Evolutionary conservation across 2,888 invertebrate genomes (phyloP).

Genomic region (Pristionchus mayeri): DNA sequence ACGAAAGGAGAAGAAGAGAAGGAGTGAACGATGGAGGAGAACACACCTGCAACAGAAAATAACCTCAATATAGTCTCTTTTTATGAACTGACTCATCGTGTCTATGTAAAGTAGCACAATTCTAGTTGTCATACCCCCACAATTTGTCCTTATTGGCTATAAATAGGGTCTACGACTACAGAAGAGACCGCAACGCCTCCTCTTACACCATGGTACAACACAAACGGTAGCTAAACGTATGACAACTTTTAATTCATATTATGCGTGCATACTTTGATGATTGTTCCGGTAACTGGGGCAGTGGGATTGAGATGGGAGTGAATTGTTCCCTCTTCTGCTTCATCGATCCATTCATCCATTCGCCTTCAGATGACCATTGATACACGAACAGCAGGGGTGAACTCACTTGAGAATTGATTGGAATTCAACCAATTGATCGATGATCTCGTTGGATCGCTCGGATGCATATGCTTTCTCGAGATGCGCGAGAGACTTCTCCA

Average conservation of each 20-base stretch:
- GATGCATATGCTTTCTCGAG: neutral
- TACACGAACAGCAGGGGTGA: neutral
- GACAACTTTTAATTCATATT: no score
- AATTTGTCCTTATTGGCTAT: no score
- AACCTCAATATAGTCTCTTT: no score
- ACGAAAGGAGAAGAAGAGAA: neutral
- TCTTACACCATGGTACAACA: no score
- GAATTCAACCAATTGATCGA: neutral
- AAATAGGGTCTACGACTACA: no score
- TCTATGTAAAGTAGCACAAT: no score
- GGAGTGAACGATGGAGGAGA: slow-evolving; percentile 28
- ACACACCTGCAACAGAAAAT: neutral
- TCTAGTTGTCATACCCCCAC: no score
- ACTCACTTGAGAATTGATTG: slow-evolving; percentile 3
- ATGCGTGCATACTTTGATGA: neutral
- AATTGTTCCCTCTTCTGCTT: no score
- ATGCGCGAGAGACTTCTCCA: neutral
- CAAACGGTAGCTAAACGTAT: no score
- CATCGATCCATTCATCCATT: neutral
- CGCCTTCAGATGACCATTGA: neutral
- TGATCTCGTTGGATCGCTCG: neutral
- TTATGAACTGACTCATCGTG: no score
- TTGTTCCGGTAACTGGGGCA: neutral
- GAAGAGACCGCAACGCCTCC: no score
- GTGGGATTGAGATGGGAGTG: neutral